Conservation (phyloP, 2,888 invertebrate species). For the Lithophane semibrunnea region DNA sequence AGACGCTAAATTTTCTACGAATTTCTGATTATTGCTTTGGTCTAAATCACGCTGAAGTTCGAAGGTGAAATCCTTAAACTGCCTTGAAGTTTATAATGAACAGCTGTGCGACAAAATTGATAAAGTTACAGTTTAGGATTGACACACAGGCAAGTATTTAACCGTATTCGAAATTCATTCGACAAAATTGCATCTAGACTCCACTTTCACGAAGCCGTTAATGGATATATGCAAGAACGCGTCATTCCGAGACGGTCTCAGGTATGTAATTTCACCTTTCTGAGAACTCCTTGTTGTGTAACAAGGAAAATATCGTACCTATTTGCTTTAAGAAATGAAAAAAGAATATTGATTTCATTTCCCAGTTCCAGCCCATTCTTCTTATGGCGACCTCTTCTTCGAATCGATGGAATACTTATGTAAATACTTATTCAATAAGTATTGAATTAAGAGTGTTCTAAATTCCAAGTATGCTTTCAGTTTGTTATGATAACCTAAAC, state of each 20-base stretch:
- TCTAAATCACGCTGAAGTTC: slow-evolving; percentile 34
- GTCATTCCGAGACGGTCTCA: slow-evolving; percentile 21
- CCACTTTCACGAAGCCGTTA: slow-evolving; percentile 39
- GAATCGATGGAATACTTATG: too few relatives aligned
- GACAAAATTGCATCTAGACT: slow-evolving; percentile 6
- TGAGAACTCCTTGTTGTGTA: slow-evolving; percentile 9
- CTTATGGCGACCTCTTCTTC: background rate
- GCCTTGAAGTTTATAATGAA: background rate
- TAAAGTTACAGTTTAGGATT: background rate
- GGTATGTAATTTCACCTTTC: slow-evolving; percentile 49
- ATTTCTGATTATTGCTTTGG: background rate
- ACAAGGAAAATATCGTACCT: slow-evolving; percentile 3
- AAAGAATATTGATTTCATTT: slow-evolving; percentile 3
- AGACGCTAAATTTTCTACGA: slow-evolving; percentile 21
- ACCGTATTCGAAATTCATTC: background rate
- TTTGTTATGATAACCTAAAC: background rate
- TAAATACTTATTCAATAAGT: background rate
- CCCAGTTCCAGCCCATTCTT: background rate
- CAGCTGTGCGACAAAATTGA: background rate
- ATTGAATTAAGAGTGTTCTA: background rate
- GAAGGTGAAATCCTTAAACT: background rate
- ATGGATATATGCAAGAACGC: slow-evolving; percentile 34
- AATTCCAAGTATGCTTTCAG: background rate
- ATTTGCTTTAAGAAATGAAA: slow-evolving; percentile 5
- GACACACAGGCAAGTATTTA: background rate